Evolutionary conservation across 2,888 invertebrate genomes (phyloP).

Genomic region (Cistogaster globosa): DNA sequence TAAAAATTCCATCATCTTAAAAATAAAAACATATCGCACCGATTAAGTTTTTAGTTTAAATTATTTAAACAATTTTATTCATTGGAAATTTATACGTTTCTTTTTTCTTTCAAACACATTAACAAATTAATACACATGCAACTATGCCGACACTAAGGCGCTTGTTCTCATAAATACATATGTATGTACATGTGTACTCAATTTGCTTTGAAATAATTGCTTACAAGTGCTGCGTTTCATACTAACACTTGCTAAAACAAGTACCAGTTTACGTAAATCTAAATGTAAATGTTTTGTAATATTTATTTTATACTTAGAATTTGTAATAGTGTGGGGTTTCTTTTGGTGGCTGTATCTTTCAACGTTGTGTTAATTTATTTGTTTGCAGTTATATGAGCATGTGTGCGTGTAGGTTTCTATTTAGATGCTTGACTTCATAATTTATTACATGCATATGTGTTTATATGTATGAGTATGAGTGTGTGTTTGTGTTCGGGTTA

Average conservation of each 20-base stretch:
- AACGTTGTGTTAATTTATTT: constrained; percentile 21
- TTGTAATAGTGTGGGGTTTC: constrained; percentile 11
- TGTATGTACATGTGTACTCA: neutral
- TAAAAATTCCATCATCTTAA: too few species aligned
- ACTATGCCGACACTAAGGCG: neutral
- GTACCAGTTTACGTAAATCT: constrained; percentile 1
- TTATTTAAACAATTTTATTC: constrained; percentile 36
- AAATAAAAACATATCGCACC: neutral
- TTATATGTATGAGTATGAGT: constrained; percentile 2
- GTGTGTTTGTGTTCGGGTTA: constrained; percentile 7
- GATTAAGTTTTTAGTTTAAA: neutral
- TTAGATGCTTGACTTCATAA: constrained; percentile 66
- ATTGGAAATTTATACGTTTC: constrained; percentile 15
- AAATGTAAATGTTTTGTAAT: neutral
- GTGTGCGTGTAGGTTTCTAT: constrained; percentile 15
- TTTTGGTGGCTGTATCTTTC: constrained; percentile 44
- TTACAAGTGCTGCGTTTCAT: constrained; percentile 30
- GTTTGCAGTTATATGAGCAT: neutral
- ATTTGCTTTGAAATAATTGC: constrained; percentile 27
- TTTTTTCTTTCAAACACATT: constrained; percentile 8
- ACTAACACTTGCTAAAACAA: constrained; percentile 33
- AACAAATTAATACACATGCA: neutral
- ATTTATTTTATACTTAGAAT: constrained; percentile 35
- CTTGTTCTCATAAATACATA: neutral
- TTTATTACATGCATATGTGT: constrained; percentile 46